A percentile compares a stretch with the other conserved stretches of the same genome.
These are phyloP conservation scores for Opisthograptis luteolata DNA, from an alignment of 2,888 invertebrate genomes.

Conservation along the genomic window DNA sequence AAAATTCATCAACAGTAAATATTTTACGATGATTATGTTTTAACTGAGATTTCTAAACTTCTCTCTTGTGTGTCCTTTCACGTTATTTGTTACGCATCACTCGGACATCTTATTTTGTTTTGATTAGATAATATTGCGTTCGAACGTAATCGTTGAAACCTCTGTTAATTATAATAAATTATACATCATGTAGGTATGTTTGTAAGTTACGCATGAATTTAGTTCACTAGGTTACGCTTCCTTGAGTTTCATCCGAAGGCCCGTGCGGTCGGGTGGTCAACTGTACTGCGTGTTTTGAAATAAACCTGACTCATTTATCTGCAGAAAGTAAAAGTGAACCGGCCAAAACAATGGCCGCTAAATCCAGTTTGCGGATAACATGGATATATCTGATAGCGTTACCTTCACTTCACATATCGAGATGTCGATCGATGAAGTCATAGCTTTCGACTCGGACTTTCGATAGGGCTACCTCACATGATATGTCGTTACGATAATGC, in stretches of 20 bases:
- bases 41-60: no score
- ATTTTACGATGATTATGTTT: no score
- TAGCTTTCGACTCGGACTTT: slow-evolving; percentile 51
- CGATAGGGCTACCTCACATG: slow-evolving; percentile 26
- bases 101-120: slow-evolving; percentile 2
- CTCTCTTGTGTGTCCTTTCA: slow-evolving; percentile 20
- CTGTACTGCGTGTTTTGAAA: slow-evolving; percentile 26
- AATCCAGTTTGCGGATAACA: slow-evolving; percentile 29
- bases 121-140: slow-evolving; percentile 16
- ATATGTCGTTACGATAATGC: slow-evolving; percentile 40
- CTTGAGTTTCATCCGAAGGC: slow-evolving; percentile 23
- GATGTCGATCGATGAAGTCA: slow-evolving; percentile 46
- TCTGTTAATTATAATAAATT: slow-evolving; percentile 23
- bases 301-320: slow-evolving; percentile 31
- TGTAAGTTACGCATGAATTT: slow-evolving; percentile 24
- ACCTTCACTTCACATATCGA: slow-evolving; percentile 34
- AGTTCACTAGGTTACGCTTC: slow-evolving; percentile 33
- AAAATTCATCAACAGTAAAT: no score
- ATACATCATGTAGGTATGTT: slow-evolving; percentile 9
- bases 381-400: slow-evolving; percentile 19
- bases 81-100: slow-evolving; percentile 29
- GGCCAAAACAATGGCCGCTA: slow-evolving; percentile 40
- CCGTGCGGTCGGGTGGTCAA: slow-evolving; percentile 26
- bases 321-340: slow-evolving; percentile 52
- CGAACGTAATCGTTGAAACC: slow-evolving; percentile 14